phyloP scores from a whole-genome alignment of 2,113 vertebrate genomes.

The Fregetta grallaria region DNA sequence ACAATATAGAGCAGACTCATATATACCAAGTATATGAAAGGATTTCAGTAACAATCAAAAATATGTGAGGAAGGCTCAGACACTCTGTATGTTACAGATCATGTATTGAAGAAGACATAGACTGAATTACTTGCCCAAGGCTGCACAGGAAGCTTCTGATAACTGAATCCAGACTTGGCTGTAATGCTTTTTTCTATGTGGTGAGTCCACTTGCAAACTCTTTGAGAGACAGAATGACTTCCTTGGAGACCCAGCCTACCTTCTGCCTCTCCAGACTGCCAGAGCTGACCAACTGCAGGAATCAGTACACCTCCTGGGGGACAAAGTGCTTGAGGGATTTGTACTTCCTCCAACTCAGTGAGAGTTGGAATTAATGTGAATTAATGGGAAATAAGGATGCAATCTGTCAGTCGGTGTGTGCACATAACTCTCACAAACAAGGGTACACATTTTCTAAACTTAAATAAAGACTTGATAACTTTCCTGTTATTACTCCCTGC shows the following conservation, averaged over 20 bases:
- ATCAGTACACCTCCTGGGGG: not conserved
- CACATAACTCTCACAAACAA: not conserved
- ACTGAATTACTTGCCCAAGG: not conserved
- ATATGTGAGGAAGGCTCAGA: not conserved
- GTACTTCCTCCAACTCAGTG: slow-evolving; percentile 3
- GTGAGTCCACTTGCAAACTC: not conserved
- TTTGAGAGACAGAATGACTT: slow-evolving; percentile 22
- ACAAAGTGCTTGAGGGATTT: slow-evolving; percentile 37
- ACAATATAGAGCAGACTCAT: not conserved
- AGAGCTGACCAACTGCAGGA: slow-evolving; percentile 33
- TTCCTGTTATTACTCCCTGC: not conserved
- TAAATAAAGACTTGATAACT: not conserved
- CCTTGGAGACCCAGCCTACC: not conserved
- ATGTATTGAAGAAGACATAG: not conserved
- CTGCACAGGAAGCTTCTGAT: not conserved
- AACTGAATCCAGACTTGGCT: not conserved
- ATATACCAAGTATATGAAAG: not conserved
- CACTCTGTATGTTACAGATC: not conserved
- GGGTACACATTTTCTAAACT: not conserved
- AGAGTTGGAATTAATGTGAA: slow-evolving; percentile 38
- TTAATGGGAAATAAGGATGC: slow-evolving; percentile 9
- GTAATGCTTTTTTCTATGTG: not conserved
- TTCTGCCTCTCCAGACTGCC: slow-evolving; percentile 48
- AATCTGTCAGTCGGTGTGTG: not conserved
- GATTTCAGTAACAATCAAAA: not conserved